Percentiles rank a stretch among this genome's conserved stretches.
These are phyloP conservation scores for Thymelicus sylvestris DNA, from an alignment of 2,888 invertebrate genomes.

Conservation along the genomic window DNA sequence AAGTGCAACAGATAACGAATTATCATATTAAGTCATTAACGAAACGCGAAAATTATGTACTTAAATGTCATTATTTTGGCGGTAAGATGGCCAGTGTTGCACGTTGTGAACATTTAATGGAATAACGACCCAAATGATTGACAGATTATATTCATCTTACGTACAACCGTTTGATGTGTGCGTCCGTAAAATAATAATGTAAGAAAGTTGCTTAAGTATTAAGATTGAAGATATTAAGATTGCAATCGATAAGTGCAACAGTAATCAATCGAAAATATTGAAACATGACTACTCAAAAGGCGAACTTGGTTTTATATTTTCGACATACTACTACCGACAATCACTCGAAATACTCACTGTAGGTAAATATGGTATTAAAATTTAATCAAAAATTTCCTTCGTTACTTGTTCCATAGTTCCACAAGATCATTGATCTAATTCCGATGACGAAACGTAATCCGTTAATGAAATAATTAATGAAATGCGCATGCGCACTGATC, in stretches of 20 bases:
- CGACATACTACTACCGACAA: not conserved
- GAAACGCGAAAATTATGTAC: slow-evolving; percentile 45
- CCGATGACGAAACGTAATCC: slow-evolving; percentile 46
- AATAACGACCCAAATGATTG: slow-evolving; percentile 40
- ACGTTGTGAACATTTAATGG: slow-evolving; percentile 8
- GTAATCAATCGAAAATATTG: slow-evolving; percentile 10
- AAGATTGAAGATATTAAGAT: too few relatives aligned
- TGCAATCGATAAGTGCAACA: slow-evolving; percentile 24
- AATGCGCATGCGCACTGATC: slow-evolving; percentile 51
- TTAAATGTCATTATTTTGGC: slow-evolving; percentile 44
- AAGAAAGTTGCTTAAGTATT: slow-evolving; percentile 26
- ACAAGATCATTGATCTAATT: slow-evolving; percentile 29
- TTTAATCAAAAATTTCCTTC: too few relatives aligned
- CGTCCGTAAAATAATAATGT: slow-evolving; percentile 21
- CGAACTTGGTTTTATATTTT: not conserved
- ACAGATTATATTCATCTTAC: slow-evolving; percentile 35
- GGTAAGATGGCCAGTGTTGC: slow-evolving; percentile 14
- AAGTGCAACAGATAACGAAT: slow-evolving; percentile 43
- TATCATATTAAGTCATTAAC: slow-evolving; percentile 50
- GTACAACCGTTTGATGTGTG: slow-evolving; percentile 14
- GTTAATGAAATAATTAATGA: slow-evolving; percentile 51
- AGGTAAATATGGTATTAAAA: too few relatives aligned
- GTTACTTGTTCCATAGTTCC: slow-evolving; percentile 8
- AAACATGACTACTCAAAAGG: slow-evolving; percentile 17
- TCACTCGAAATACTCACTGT: too few relatives aligned